Conservation (phyloP, 2,888 invertebrate genomes). For the Polia nebulosa region DNA sequence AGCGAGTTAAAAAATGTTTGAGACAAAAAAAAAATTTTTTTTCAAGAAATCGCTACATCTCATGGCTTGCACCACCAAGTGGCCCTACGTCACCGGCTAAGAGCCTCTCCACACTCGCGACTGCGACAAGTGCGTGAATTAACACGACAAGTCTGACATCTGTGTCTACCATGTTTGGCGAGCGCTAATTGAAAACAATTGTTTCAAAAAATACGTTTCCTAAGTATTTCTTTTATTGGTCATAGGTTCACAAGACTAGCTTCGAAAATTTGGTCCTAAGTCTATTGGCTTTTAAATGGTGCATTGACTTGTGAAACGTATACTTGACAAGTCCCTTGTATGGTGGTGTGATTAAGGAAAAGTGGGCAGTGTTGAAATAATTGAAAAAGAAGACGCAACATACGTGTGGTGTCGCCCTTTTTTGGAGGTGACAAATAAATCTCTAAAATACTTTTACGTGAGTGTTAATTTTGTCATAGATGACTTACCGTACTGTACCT, state of each 20-base stretch:
- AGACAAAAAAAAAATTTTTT: too few relatives aligned
- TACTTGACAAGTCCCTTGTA: slow-evolving; percentile 25
- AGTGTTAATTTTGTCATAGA: slow-evolving; percentile 7
- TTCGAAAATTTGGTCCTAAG: too few relatives aligned
- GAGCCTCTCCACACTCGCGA: slow-evolving; percentile 57
- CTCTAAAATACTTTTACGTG: neutral
- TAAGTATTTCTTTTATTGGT: slow-evolving; percentile 9
- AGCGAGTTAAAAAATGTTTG: too few relatives aligned
- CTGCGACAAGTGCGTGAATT: slow-evolving; percentile 61
- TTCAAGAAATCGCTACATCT: slow-evolving; percentile 43
- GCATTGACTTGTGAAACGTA: neutral
- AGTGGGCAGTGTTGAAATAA: slow-evolving; percentile 16
- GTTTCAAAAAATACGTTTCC: slow-evolving; percentile 25
- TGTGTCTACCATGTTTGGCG: slow-evolving; percentile 37
- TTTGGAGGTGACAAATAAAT: slow-evolving; percentile 3
- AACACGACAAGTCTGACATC: slow-evolving; percentile 58
- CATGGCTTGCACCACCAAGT: slow-evolving; percentile 24
- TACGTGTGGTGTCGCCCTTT: neutral
- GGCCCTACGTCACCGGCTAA: slow-evolving; percentile 60
- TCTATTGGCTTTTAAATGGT: neutral
- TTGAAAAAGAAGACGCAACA: slow-evolving; percentile 23
- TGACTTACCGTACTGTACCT: too few relatives aligned
- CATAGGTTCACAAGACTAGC: too few relatives aligned
- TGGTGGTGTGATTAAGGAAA: slow-evolving; percentile 2
- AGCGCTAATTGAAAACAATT: slow-evolving; percentile 38